Evolutionary conservation across 2,113 vertebrate genomes (phyloP).

Genomic region (Poeciliopsis retropinna): DNA sequence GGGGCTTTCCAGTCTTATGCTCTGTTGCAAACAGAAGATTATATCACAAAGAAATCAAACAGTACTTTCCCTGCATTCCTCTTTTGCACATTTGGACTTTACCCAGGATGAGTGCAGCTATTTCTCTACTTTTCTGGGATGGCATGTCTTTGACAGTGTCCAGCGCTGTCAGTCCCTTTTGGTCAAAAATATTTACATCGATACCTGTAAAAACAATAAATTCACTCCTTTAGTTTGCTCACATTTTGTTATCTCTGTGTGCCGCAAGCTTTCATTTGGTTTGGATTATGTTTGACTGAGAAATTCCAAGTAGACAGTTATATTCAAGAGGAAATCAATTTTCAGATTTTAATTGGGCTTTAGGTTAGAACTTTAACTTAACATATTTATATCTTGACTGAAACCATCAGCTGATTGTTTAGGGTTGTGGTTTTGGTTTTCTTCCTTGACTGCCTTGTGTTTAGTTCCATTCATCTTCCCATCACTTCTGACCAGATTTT

Average conservation of each 20-base stretch:
- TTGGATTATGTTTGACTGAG: background rate
- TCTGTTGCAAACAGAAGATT: constrained; percentile 72
- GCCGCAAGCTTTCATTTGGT: background rate
- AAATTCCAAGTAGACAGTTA: background rate
- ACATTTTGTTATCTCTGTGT: background rate
- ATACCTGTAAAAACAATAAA: constrained; percentile 80
- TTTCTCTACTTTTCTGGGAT: constrained; percentile 96
- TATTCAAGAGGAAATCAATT: background rate
- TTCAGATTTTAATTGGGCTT: background rate
- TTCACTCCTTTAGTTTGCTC: background rate
- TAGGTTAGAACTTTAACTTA: too few relatives aligned
- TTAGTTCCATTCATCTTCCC: background rate
- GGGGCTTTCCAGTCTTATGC: constrained; percentile 84
- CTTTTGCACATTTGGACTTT: background rate
- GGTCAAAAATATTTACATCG: constrained; percentile 90
- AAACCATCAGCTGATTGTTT: too few relatives aligned
- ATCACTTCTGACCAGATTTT: background rate
- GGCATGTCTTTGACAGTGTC: constrained; percentile 95
- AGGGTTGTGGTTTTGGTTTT: too few relatives aligned
- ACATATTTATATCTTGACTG: too few relatives aligned
- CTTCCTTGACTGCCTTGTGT: background rate
- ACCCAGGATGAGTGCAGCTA: constrained; percentile 93
- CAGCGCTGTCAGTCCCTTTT: constrained; percentile 89
- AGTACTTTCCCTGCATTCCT: background rate
- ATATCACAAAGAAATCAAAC: constrained; percentile 8